Conservation (phyloP, 2,888 invertebrate species). For the Melinaea marsaeus region DNA sequence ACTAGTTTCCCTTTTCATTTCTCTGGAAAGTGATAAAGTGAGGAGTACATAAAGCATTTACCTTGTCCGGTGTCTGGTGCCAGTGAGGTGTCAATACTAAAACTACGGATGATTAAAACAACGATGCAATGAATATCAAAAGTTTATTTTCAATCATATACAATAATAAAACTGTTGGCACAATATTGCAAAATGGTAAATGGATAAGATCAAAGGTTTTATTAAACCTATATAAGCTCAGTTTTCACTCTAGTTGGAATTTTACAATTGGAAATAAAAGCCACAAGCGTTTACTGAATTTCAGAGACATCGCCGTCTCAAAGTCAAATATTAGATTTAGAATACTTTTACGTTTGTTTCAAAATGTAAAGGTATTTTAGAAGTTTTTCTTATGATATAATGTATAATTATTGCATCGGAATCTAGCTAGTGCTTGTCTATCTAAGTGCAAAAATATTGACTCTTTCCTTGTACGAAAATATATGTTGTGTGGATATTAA, state of each 20-base stretch:
- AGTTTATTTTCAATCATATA: conserved; percentile 69
- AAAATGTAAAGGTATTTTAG: background rate
- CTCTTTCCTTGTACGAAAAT: conserved; percentile 63
- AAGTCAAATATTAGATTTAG: background rate
- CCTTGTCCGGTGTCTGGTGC: background rate
- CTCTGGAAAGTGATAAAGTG: no score
- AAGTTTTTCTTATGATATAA: background rate
- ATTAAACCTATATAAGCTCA: conserved; percentile 12
- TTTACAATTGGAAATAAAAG: conserved; percentile 3
- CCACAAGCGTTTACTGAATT: conserved; percentile 3
- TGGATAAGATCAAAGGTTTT: conserved; percentile 18
- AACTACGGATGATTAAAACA: conserved; percentile 29
- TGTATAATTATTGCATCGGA: conserved; percentile 18
- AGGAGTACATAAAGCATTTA: no score
- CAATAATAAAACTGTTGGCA: conserved; percentile 64
- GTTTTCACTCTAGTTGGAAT: conserved; percentile 15
- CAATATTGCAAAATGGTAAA: conserved; percentile 48
- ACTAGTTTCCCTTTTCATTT: no score
- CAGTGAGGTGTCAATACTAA: background rate
- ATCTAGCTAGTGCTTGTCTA: conserved; percentile 54
- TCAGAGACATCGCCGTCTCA: background rate
- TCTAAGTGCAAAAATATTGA: conserved; percentile 72
- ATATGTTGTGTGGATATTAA: conserved; percentile 57
- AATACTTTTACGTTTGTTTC: background rate
- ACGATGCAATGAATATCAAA: conserved; percentile 59